Percentiles rank a stretch among this genome's conserved stretches.
Conservation (phyloP, 2,113 vertebrate genomes). For the Stigmatopora argus region DNA sequence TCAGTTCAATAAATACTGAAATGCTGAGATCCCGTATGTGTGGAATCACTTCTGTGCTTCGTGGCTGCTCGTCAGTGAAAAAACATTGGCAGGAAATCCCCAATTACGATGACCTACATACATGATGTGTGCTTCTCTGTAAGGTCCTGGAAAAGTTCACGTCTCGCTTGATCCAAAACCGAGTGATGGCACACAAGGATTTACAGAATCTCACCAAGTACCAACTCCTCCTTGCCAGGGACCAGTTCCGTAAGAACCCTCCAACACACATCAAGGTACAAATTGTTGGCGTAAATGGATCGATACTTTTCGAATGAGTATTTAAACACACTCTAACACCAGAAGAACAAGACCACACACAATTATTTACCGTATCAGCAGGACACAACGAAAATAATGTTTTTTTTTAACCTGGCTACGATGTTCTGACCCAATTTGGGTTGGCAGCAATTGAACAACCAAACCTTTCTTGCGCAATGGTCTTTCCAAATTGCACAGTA, state of each 20-base stretch:
- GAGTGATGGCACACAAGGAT: constrained; percentile 75
- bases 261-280: constrained; percentile 71
- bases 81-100: constrained; percentile 21
- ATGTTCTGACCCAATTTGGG: too few species aligned
- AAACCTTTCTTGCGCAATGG: too few species aligned
- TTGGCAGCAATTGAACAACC: too few species aligned
- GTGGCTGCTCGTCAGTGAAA: background rate
- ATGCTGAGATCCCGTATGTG: background rate
- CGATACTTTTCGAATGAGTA: background rate
- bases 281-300: background rate
- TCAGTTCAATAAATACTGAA: constrained; percentile 1
- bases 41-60: background rate
- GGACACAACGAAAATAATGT: too few species aligned
- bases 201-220: constrained; percentile 84
- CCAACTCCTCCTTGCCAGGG: constrained; percentile 89
- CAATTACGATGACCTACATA: constrained; percentile 15
- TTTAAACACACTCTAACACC: background rate
- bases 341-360: background rate
- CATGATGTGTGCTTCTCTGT: background rate
- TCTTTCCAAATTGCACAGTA: too few species aligned
- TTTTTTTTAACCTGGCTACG: too few species aligned
- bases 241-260: constrained; percentile 90
- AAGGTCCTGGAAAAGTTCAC: constrained; percentile 85
- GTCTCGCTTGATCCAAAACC: constrained; percentile 76
- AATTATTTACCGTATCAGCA: too few species aligned